Evolutionary conservation across 2,113 vertebrate species (phyloP).

Genomic region (Pholis gunnellus): DNA sequence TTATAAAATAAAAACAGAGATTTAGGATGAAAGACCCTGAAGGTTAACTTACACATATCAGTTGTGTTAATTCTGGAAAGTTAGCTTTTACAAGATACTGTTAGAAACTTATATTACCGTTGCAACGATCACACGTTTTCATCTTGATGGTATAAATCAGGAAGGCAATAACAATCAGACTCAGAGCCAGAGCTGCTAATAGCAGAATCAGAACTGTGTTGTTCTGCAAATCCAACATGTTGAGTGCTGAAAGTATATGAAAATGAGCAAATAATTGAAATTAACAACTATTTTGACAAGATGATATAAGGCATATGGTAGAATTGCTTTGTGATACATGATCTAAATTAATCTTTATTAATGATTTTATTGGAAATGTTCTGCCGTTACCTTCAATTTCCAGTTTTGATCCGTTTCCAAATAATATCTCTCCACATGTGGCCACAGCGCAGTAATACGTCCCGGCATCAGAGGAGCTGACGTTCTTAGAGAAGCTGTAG

Average conservation of each 20-base stretch:
- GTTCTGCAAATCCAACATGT: neutral
- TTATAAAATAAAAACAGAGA: neutral
- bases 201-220: neutral
- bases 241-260: neutral
- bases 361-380: neutral
- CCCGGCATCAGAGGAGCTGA: constrained; percentile 39
- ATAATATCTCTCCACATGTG: constrained; percentile 6
- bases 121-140: neutral
- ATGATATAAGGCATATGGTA: neutral
- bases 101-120: constrained; percentile 10
- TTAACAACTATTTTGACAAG: neutral
- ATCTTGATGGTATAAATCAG: constrained; percentile 33
- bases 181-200: constrained; percentile 14
- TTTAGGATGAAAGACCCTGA: fast-evolving
- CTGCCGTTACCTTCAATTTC: neutral
- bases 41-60: fast-evolving
- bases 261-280: neutral
- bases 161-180: neutral
- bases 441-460: constrained; percentile 51
- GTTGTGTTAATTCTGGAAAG: neutral
- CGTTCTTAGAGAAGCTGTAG: constrained; percentile 18
- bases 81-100: neutral
- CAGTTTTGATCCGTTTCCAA: neutral
- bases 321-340: neutral
- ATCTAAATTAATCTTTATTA: neutral